Evolutionary conservation across 2,113 vertebrate genomes (phyloP), one percentile per base, ranked within the genome.

Genomic region (Gasterosteus aculeatus): DNA sequence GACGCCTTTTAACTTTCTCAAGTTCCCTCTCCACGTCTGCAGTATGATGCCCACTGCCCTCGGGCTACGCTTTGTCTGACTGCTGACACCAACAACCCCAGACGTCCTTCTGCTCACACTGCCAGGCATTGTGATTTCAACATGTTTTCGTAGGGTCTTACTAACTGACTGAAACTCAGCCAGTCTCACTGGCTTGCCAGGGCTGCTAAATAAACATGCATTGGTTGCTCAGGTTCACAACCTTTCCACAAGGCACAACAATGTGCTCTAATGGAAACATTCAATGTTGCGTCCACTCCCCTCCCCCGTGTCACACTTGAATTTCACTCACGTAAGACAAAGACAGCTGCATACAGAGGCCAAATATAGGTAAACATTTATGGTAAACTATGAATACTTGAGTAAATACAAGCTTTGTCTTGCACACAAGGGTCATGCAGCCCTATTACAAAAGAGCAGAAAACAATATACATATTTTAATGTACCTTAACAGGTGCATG

Each of bases 121-220:
- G 72, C 75, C 1, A 78, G 75, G 77, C 63, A 81, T 81, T 84
- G 73, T 73, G 82, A 84, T 87, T 85, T 85, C 59, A 77, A 80
- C 42, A 83, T 72, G 77, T 76, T 85, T 63, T 63, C 66, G 63
- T 74, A 77, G 72, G 22, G 77, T 68, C 66, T 63, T 73, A 49
- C 44, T 76, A 73, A 85, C 76, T 61, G 64, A 88, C 78, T 87
- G 74, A 89, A 89, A 88, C 72, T 82, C 82, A 81, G 57, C 78
- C 78, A 75, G 77, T 65, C 78, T 78, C 78, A 69, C 73, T 12
- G 78, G 82, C 74, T 80, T 82, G 77, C 79, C 75, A 79, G 78
- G 75, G 53, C 83, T 90, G 82, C 90, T 90, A 90, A 90, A 92
- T 92, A 92, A 92, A 91, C 87, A 92, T 92, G 86, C 87, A 89